Conservation (phyloP, 2,113 vertebrate species). For the Origma solitaria region DNA sequence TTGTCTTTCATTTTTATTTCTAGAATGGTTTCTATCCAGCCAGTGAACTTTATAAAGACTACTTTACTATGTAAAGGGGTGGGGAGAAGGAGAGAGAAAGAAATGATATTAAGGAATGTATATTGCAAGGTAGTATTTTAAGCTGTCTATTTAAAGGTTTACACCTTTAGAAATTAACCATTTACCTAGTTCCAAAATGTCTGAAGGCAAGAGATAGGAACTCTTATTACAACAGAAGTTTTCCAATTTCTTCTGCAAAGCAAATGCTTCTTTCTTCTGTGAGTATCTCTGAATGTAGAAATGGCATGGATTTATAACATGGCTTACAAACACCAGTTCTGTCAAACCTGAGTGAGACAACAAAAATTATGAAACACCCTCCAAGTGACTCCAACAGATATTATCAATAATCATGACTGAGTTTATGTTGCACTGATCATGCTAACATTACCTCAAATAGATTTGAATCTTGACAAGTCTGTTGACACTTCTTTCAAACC, state of each 20-base stretch:
- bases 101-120: background rate
- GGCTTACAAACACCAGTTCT: conserved; percentile 81
- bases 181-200: conserved; percentile 81
- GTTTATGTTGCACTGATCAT: background rate
- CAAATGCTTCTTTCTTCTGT: conserved; percentile 65
- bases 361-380: background rate
- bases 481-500: background rate
- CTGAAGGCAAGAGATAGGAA: conserved; percentile 59
- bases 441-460: background rate
- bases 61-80: background rate
- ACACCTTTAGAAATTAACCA: background rate
- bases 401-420: background rate
- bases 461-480: background rate
- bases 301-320: conserved; percentile 84
- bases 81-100: rapidly evolving
- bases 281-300: conserved; percentile 83
- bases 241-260: conserved; percentile 75
- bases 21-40: background rate
- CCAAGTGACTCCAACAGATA: background rate
- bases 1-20: background rate
- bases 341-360: conserved; percentile 39
- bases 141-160: no score
- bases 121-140: background rate
- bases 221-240: conserved; percentile 59
- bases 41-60: background rate